These are phyloP conservation scores for Hyalella azteca DNA, from an alignment of 2,888 invertebrate species.

Conservation along the genomic window DNA sequence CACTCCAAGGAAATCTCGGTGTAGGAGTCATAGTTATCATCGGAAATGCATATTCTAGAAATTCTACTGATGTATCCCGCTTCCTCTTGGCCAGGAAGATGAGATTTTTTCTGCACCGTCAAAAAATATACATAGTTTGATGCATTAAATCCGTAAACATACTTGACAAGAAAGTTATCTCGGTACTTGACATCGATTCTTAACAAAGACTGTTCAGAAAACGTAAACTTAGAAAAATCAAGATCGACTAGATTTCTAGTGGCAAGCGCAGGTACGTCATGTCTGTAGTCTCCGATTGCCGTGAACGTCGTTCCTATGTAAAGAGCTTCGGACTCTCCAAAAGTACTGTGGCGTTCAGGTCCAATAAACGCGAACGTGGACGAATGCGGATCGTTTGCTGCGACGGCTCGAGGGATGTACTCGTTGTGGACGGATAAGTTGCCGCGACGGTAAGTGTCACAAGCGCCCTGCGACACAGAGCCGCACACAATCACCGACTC, in stretches of 20 bases:
- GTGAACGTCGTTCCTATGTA: constrained; percentile 96
- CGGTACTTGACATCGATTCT: constrained; percentile 91
- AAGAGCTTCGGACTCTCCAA: constrained; percentile 81
- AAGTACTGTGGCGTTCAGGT: constrained; percentile 73
- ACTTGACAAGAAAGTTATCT: constrained; percentile 92
- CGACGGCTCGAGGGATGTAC: constrained; percentile 52
- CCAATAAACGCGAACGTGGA: constrained; percentile 58
- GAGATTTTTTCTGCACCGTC: constrained; percentile 90
- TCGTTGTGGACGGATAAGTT: constrained; percentile 70
- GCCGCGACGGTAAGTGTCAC: constrained; percentile 80
- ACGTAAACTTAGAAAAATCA: constrained; percentile 81
- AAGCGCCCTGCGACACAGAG: constrained; percentile 86
- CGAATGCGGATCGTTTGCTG: constrained; percentile 57
- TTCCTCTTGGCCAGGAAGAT: constrained; percentile 85
- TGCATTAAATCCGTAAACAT: constrained; percentile 94
- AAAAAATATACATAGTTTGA: constrained; percentile 95
- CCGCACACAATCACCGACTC: constrained; percentile 85
- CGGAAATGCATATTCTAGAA: constrained; percentile 91
- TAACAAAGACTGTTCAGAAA: constrained; percentile 83
- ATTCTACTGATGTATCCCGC: constrained; percentile 87
- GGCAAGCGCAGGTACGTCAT: constrained; percentile 90
- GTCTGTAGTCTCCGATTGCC: constrained; percentile 88
- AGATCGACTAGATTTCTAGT: constrained; percentile 82
- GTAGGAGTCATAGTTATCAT: constrained; percentile 94
- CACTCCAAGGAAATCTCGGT: constrained; percentile 95